phyloP scores from a whole-genome alignment of 30 jellyfish, hydroid and myxozoan species.

The Cassiopea andromeda region DNA sequence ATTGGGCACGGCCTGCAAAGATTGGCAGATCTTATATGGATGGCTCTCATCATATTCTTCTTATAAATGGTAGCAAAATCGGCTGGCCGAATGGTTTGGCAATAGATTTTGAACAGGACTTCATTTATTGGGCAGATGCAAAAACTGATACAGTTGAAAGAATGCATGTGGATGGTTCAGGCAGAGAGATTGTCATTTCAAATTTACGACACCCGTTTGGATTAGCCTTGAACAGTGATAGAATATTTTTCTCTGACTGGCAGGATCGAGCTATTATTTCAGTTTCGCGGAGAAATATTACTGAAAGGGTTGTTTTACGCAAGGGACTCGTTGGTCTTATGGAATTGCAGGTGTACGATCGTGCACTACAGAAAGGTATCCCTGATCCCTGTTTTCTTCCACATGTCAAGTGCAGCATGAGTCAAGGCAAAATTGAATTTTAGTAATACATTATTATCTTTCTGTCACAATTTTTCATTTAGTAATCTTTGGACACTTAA shows the following conservation, averaged over 20 bases:
- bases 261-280: constrained; percentile 61
- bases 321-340: constrained; percentile 86
- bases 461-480: no score
- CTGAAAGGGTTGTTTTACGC: constrained; percentile 45
- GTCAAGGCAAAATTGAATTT: no score
- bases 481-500: no score
- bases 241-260: constrained; percentile 95
- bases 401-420: background rate
- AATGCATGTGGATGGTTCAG: constrained; percentile 84
- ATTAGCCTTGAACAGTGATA: constrained; percentile 68
- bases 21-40: constrained; percentile 92
- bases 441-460: background rate
- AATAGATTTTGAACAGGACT: constrained; percentile 64
- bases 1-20: constrained; percentile 93
- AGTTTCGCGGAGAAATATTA: constrained; percentile 60
- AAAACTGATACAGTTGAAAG: constrained; percentile 82
- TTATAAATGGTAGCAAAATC: constrained; percentile 68
- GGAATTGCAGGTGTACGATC: constrained; percentile 91
- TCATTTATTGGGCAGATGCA: constrained; percentile 96
- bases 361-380: constrained; percentile 79
- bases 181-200: constrained; percentile 57
- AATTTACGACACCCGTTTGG: constrained; percentile 90
- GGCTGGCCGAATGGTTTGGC: constrained; percentile 98
- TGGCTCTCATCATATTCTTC: constrained; percentile 80
- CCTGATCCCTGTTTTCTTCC: background rate